These are phyloP conservation scores for Tiliacea citrago DNA, from an alignment of 2,888 invertebrate species.

Conservation along the genomic window DNA sequence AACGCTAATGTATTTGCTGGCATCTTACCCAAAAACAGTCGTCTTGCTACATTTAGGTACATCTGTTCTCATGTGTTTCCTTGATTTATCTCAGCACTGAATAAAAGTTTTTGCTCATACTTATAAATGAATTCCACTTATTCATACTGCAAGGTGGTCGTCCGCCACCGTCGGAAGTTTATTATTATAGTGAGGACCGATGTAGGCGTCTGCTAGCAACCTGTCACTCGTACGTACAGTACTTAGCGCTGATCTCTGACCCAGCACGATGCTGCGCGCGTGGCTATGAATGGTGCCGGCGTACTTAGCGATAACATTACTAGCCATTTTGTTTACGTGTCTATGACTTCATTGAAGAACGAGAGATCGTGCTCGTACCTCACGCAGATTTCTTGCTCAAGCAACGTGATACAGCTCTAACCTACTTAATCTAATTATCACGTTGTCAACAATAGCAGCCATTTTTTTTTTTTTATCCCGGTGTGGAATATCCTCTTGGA, in stretches of 20 bases:
- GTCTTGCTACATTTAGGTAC: neutral
- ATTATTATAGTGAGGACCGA: slow-evolving; percentile 39
- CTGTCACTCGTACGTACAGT: slow-evolving; percentile 58
- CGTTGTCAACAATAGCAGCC: neutral
- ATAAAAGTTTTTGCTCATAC: slow-evolving; percentile 21
- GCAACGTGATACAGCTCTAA: neutral
- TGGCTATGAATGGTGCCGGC: slow-evolving; percentile 49
- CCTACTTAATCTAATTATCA: neutral
- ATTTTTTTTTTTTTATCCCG: too few relatives aligned
- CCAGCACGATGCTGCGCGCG: slow-evolving; percentile 45
- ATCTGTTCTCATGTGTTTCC: slow-evolving; percentile 4
- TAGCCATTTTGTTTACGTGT: slow-evolving; percentile 14
- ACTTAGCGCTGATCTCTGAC: slow-evolving; percentile 49
- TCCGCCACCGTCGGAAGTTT: slow-evolving; percentile 38
- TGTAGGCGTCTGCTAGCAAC: slow-evolving; percentile 56
- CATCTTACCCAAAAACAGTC: slow-evolving; percentile 22
- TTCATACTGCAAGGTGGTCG: slow-evolving; percentile 26
- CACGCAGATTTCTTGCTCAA: slow-evolving; percentile 16
- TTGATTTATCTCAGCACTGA: neutral
- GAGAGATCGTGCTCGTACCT: neutral
- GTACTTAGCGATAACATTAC: slow-evolving; percentile 43
- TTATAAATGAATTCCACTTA: slow-evolving; percentile 17
- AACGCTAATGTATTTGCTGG: slow-evolving; percentile 36
- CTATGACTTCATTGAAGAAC: slow-evolving; percentile 22
- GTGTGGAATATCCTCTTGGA: too few relatives aligned